These are phyloP conservation scores for Psittacara wagleri DNA, from an alignment of 2,113 vertebrate species.

Conservation along the genomic window DNA sequence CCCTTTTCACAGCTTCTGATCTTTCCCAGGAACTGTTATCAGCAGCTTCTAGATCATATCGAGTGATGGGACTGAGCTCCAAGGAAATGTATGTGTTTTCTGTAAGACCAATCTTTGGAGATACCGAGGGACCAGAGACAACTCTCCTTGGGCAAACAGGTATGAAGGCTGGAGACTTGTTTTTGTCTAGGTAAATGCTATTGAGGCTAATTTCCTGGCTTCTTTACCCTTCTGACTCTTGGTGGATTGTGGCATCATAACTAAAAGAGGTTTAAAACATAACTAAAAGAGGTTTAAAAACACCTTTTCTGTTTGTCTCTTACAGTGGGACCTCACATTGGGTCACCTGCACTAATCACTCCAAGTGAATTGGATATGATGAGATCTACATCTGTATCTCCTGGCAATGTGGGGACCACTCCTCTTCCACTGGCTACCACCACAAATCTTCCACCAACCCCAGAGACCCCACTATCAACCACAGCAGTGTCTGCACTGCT, in stretches of 20 bases:
- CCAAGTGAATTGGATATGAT: accelerated
- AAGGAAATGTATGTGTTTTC: conserved; percentile 80
- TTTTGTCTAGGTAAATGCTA: background rate
- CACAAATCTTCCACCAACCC: background rate
- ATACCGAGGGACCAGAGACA: conserved; percentile 75
- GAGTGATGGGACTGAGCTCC: conserved; percentile 73
- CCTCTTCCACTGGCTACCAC: background rate
- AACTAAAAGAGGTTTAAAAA: background rate
- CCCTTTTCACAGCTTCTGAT: conserved; percentile 73
- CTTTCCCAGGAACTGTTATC: conserved; percentile 73
- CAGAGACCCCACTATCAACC: background rate
- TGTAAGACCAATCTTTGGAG: conserved; percentile 82
- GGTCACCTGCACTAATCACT: accelerated
- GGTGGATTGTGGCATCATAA: background rate
- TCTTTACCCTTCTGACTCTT: background rate
- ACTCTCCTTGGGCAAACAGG: conserved; percentile 75
- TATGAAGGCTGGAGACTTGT: conserved; percentile 31
- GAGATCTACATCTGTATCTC: accelerated
- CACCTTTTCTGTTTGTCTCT: background rate
- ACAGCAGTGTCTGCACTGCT: accelerated
- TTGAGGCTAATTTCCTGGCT: background rate
- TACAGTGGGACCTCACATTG: background rate
- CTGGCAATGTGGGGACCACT: background rate
- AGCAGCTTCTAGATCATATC: conserved; percentile 66
- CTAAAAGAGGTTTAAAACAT: background rate